phyloP scores from a whole-genome alignment of 2,113 vertebrate genomes.

The Hiodon alosoides region DNA sequence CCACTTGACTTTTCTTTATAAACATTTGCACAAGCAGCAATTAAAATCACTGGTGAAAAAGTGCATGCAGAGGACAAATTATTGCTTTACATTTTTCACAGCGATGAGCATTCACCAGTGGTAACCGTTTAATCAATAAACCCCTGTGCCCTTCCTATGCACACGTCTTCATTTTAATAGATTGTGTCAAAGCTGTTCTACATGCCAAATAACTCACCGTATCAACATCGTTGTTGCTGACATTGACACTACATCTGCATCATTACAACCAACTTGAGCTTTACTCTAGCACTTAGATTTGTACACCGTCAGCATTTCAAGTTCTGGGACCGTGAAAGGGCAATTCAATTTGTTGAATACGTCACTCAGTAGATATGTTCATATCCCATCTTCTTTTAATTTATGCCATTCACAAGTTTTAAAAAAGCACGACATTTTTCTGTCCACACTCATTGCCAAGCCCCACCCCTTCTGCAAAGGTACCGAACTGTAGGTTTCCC shows the following conservation, averaged over 20 bases:
- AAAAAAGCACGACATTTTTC: neutral
- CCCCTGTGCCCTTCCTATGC: neutral
- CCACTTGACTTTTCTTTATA: constrained; percentile 11
- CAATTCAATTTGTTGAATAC: too few species aligned
- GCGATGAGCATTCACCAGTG: neutral
- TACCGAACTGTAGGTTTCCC: neutral
- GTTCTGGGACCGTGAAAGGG: neutral
- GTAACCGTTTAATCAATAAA: constrained; percentile 24
- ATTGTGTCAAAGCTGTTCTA: neutral
- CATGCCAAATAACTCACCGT: neutral
- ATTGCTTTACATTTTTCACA: constrained; percentile 21
- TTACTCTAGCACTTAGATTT: neutral
- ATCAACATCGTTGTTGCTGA: neutral
- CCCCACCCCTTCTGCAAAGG: neutral
- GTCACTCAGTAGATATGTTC: neutral
- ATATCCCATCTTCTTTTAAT: neutral
- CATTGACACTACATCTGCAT: neutral
- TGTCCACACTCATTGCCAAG: neutral
- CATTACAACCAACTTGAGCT: neutral
- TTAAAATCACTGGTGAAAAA: constrained; percentile 27
- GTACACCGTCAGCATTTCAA: neutral
- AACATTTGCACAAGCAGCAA: constrained; percentile 18
- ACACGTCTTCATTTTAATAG: neutral
- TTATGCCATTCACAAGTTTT: neutral
- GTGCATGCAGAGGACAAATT: constrained; percentile 4